Evolutionary conservation across 2,797 vertebrate genomes (phyloP).

Genomic region (Rhinella marina): DNA sequence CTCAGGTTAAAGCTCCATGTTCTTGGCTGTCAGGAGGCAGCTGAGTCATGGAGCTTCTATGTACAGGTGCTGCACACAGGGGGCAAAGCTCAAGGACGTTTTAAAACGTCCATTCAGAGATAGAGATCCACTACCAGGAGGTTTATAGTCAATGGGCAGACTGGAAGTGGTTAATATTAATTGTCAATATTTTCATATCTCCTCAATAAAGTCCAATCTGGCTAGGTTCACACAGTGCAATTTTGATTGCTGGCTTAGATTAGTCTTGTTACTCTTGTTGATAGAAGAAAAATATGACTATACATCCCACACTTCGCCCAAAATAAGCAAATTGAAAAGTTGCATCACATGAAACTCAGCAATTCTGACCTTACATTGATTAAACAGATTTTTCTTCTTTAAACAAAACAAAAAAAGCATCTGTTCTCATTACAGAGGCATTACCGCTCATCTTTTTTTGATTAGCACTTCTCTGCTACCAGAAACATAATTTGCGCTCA

Average conservation of each 20-base stretch:
- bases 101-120: too few species aligned
- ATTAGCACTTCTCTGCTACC: neutral
- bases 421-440: neutral
- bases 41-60: too few species aligned
- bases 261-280: too few species aligned
- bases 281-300: too few species aligned
- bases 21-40: too few species aligned
- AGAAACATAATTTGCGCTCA: neutral
- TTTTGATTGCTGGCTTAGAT: neutral
- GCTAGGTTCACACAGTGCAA: neutral
- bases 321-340: neutral
- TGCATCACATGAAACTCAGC: neutral
- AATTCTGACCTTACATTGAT: constrained; percentile 4
- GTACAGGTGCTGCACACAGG: too few species aligned
- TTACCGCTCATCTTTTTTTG: neutral
- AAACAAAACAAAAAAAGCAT: neutral
- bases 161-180: too few species aligned
- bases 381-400: constrained; percentile 10
- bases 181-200: neutral
- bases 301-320: neutral
- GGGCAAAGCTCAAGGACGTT: too few species aligned
- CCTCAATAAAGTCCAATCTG: neutral
- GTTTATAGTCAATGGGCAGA: too few species aligned
- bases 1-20: too few species aligned
- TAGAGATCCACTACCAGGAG: too few species aligned